Percentiles rank a stretch among this genome's conserved stretches.
Evolutionary conservation across 2,888 invertebrate genomes (phyloP).

Genomic region (Lysandra bellargus): DNA sequence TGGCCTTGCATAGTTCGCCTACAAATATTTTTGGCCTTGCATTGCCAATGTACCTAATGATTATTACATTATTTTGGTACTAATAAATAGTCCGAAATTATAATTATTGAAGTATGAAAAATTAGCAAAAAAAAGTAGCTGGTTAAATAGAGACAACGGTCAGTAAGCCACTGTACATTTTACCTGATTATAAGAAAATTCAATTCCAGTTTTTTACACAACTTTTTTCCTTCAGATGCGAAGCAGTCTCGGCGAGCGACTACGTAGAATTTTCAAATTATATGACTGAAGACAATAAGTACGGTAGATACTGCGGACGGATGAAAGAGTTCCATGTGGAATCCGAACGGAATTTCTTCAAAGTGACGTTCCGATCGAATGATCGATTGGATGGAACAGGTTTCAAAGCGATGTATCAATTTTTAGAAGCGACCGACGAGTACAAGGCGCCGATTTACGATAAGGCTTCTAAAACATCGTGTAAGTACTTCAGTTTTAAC

Average conservation of each 20-base stretch:
- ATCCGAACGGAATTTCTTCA: constrained; percentile 95
- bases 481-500: constrained; percentile 52
- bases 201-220: no score
- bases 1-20: not conserved
- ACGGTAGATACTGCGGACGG: constrained; percentile 93
- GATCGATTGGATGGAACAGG: constrained; percentile 96
- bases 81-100: no score
- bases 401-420: constrained; percentile 95
- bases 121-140: no score
- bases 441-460: constrained; percentile 69
- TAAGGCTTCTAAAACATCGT: constrained; percentile 58
- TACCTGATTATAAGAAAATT: no score
- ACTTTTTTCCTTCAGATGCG: constrained; percentile 84
- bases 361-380: constrained; percentile 96
- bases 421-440: constrained; percentile 85
- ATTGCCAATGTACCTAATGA: not conserved
- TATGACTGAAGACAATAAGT: constrained; percentile 93
- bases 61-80: no score
- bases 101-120: no score
- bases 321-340: constrained; percentile 89
- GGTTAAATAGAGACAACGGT: no score
- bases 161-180: no score
- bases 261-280: constrained; percentile 98
- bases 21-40: constrained; percentile 2
- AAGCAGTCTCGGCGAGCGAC: constrained; percentile 94